Evolutionary conservation across 1,140 invertebrate species (phyloP).

Genomic region (Polyergus mexicanus): DNA sequence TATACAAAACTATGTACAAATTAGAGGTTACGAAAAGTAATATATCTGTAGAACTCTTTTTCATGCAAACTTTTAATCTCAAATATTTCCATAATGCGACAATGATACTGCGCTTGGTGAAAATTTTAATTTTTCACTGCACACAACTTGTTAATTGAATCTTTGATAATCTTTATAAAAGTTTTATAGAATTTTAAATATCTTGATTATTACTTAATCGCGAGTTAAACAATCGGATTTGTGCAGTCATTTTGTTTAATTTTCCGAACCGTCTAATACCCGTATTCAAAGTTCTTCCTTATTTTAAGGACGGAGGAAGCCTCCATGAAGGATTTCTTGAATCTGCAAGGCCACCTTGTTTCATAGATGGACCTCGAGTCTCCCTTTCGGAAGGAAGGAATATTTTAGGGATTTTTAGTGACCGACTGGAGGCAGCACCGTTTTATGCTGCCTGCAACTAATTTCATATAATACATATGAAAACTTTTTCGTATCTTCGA

Average conservation of each 20-base stretch:
- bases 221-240: neutral
- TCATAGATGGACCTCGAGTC: no score
- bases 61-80: neutral
- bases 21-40: no score
- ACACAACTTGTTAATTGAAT: conserved; percentile 27
- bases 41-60: neutral
- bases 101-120: neutral
- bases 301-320: no score
- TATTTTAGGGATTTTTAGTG: no score
- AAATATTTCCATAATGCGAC: conserved; percentile 15
- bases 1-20: neutral
- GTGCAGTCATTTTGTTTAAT: neutral
- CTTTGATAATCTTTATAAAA: conserved; percentile 11
- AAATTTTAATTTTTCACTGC: conserved; percentile 16
- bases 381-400: no score
- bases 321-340: no score
- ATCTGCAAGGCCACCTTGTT: no score
- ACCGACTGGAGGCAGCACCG: no score
- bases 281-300: no score
- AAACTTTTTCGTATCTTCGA: no score
- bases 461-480: no score
- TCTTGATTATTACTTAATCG: neutral
- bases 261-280: neutral
- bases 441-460: no score
- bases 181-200: neutral